Conservation (phyloP, 2,113 vertebrate species). For the Xenotilapia flavipinnis region DNA sequence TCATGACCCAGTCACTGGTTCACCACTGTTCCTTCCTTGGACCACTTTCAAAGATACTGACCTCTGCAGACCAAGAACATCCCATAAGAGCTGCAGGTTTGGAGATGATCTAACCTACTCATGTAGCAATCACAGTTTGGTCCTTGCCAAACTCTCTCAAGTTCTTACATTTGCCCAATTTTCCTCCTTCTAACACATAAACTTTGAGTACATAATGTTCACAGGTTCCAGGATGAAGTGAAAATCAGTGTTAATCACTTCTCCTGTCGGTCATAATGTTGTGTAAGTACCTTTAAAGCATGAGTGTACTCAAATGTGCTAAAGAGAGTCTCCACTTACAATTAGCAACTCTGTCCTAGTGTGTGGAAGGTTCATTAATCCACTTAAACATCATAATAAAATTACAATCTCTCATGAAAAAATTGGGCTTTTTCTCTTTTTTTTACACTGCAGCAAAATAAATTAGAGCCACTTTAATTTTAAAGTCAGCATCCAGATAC, state of each 20-base stretch:
- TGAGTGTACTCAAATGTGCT: not conserved
- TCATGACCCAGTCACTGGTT: not conserved
- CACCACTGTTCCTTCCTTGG: not conserved
- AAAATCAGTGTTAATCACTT: not conserved
- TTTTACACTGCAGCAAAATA: not conserved
- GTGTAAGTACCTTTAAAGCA: not conserved
- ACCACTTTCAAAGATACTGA: not conserved
- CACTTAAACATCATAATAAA: not conserved
- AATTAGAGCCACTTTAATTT: not conserved
- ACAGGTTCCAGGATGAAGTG: not conserved
- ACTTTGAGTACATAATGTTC: not conserved
- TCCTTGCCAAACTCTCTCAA: not conserved
- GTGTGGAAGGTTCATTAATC: not conserved
- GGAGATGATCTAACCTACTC: not conserved
- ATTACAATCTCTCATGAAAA: not conserved
- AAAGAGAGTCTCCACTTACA: not conserved
- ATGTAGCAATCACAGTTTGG: not conserved
- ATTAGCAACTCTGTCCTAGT: not conserved
- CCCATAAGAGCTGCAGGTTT: not conserved
- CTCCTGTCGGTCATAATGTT: not conserved
- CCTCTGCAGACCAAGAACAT: not conserved
- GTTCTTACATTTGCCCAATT: not conserved
- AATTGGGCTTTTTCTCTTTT: fast-evolving
- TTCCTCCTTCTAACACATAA: not conserved
- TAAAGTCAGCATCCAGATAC: not conserved